A percentile compares a stretch with the other conserved stretches of the same genome.
Conservation (phyloP, 2,888 invertebrate species). For the Drosophila subsilvestris region DNA sequence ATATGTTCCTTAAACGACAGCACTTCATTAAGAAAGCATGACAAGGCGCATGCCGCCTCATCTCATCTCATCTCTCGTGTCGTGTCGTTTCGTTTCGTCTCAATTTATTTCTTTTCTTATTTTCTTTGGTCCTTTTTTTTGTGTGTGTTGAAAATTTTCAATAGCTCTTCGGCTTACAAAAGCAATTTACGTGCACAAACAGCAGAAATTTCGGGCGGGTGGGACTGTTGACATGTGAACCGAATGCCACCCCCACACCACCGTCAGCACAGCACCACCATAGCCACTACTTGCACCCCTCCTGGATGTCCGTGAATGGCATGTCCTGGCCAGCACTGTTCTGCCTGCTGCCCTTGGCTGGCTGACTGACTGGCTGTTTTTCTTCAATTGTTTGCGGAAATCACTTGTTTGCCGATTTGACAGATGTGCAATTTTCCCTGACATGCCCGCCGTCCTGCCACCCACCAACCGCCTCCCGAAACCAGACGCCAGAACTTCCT, state of each 20-base stretch:
- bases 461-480: neutral
- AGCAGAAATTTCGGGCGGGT: conserved; percentile 55
- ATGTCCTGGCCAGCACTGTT: neutral
- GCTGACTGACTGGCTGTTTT: conserved; percentile 69
- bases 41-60: conserved; percentile 62
- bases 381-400: conserved; percentile 79
- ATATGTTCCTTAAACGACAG: conserved; percentile 77
- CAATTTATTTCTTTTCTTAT: conserved; percentile 25
- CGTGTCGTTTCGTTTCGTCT: conserved; percentile 12
- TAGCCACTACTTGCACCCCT: conserved; percentile 14
- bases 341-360: neutral
- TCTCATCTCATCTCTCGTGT: conserved; percentile 40
- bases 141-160: conserved; percentile 57
- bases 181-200: conserved; percentile 80
- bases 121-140: conserved; percentile 8
- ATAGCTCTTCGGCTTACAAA: conserved; percentile 63
- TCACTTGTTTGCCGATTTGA: conserved; percentile 81
- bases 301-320: conserved; percentile 9
- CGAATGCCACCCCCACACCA: conserved; percentile 14
- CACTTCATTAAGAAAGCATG: conserved; percentile 81
- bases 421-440: conserved; percentile 80
- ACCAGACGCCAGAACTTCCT: neutral
- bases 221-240: conserved; percentile 62
- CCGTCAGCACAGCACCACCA: conserved; percentile 13
- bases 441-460: conserved; percentile 58